These are phyloP conservation scores for Vultur gryphus DNA, from an alignment of 2,797 vertebrate genomes.

Conservation along the genomic window DNA sequence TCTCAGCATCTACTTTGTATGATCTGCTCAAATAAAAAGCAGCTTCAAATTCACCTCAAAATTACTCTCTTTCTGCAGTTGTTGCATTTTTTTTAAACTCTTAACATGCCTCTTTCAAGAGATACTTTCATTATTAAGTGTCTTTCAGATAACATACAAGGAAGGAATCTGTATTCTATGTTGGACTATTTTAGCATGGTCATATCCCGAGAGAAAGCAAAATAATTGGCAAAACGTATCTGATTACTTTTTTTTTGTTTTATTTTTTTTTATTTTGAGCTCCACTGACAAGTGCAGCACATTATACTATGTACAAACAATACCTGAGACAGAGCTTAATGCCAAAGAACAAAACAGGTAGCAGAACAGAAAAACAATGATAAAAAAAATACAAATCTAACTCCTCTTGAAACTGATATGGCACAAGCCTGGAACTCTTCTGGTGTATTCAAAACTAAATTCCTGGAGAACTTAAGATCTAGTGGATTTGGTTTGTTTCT, in stretches of 20 bases:
- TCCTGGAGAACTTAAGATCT: background rate
- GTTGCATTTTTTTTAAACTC: background rate
- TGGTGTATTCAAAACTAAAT: background rate
- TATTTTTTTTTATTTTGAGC: background rate
- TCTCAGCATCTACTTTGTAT: background rate
- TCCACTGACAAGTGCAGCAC: background rate
- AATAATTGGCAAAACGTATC: background rate
- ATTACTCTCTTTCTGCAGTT: background rate
- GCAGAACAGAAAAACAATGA: background rate
- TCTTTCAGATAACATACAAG: background rate
- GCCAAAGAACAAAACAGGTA: background rate
- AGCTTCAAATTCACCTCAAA: background rate
- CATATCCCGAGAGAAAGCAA: background rate
- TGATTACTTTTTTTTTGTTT: background rate
- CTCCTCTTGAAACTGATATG: background rate
- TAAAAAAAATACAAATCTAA: background rate
- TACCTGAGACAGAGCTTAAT: background rate
- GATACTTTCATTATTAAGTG: background rate
- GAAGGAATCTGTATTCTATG: background rate
- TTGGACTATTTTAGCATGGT: background rate
- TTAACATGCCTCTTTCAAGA: background rate
- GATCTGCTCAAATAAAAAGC: background rate
- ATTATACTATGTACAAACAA: background rate
- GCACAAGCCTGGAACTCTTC: background rate
- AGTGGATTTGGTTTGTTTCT: background rate